These are phyloP conservation scores for Ciconia stormi DNA, from an alignment of 2,113 vertebrate species.

Conservation along the genomic window DNA sequence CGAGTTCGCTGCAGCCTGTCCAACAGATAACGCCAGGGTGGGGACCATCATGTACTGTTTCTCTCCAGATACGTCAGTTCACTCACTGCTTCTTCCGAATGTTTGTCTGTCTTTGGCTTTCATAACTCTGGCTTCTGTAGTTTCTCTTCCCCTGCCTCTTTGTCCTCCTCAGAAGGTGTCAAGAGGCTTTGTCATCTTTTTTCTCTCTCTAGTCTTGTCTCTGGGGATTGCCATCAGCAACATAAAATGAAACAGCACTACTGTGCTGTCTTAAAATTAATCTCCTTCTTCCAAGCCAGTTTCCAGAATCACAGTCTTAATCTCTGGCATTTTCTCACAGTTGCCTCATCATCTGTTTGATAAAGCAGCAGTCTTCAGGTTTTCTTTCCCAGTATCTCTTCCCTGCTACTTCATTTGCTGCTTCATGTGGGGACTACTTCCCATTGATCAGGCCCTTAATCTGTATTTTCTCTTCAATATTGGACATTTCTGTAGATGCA, in stretches of 20 bases:
- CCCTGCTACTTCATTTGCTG: neutral
- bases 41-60: accelerated
- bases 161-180: neutral
- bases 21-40: accelerated
- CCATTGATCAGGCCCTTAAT: neutral
- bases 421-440: neutral
- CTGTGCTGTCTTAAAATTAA: neutral
- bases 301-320: neutral
- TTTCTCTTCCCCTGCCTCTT: neutral
- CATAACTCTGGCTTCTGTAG: neutral
- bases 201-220: neutral
- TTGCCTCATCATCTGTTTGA: neutral
- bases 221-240: neutral
- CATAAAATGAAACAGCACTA: neutral
- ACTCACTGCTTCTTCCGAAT: neutral
- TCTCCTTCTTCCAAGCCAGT: neutral
- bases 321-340: accelerated
- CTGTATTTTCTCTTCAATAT: neutral
- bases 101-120: neutral
- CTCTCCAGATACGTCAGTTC: neutral
- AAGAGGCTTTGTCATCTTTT: neutral
- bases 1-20: neutral
- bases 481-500: neutral
- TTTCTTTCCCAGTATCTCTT: neutral
- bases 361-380: neutral